These are phyloP conservation scores for Ceratitis capitata DNA, from an alignment of 1,140 invertebrate species.

Conservation along the genomic window DNA sequence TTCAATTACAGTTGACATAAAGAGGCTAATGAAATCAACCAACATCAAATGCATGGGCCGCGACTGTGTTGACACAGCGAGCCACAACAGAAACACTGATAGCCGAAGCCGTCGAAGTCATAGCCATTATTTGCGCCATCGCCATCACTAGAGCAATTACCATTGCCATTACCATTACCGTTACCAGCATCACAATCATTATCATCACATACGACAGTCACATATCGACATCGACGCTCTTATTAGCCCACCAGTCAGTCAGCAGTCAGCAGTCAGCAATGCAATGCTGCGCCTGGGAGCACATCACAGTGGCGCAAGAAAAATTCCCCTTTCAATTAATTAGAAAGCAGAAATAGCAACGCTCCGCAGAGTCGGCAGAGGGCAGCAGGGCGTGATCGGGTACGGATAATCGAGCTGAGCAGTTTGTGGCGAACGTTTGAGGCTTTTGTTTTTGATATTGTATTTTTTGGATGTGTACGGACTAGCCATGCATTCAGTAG, in stretches of 20 bases:
- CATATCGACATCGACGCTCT: background rate
- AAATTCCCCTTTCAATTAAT: slow-evolving; percentile 36
- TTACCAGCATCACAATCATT: slow-evolving; percentile 33
- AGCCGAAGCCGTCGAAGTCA: background rate
- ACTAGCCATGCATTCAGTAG: background rate
- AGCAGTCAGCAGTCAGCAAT: background rate
- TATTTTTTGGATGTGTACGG: slow-evolving; percentile 18
- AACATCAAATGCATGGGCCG: background rate
- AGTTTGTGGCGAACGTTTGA: background rate
- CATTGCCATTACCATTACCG: slow-evolving; percentile 27
- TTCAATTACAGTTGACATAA: slow-evolving; percentile 27
- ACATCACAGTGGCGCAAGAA: slow-evolving; percentile 5
- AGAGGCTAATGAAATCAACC: slow-evolving; percentile 29
- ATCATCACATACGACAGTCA: background rate
- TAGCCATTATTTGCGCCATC: background rate
- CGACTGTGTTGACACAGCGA: slow-evolving; percentile 19
- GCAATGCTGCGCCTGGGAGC: background rate
- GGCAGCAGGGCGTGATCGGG: background rate
- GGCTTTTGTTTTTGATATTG: slow-evolving; percentile 32
- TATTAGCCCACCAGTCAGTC: slow-evolving; percentile 4
- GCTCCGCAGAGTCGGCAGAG: background rate
- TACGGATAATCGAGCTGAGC: background rate
- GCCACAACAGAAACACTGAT: background rate
- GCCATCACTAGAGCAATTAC: background rate
- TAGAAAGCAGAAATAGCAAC: background rate